Conservation (phyloP, 2,797 vertebrate genomes). For the Lithobates pipiens region DNA sequence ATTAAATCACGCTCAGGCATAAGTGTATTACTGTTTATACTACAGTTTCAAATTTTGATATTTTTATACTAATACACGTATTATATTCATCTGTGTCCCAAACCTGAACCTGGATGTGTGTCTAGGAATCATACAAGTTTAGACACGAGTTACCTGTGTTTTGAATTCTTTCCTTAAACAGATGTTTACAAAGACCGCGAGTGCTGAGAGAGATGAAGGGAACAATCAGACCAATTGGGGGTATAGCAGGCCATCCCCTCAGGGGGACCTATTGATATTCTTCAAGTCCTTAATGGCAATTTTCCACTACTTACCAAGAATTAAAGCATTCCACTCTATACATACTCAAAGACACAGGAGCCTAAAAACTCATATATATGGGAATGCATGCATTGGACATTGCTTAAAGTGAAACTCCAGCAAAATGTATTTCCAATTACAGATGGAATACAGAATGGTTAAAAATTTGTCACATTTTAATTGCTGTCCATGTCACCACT, state of each 20-base stretch:
- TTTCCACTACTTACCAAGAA: not conserved
- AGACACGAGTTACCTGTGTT: constrained; percentile 46
- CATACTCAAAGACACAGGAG: not conserved
- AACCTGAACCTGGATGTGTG: constrained; percentile 42
- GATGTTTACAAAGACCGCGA: constrained; percentile 39
- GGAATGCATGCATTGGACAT: too few species aligned
- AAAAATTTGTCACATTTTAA: too few species aligned
- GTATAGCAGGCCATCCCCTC: constrained; percentile 11
- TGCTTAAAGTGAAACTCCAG: too few species aligned
- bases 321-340: not conserved
- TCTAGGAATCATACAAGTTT: constrained; percentile 40
- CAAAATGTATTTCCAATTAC: too few species aligned
- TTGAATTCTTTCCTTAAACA: constrained; percentile 28
- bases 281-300: not conserved
- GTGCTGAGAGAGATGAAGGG: constrained; percentile 7
- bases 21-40: not conserved
- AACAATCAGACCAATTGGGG: constrained; percentile 26
- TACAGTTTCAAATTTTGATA: not conserved
- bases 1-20: not conserved
- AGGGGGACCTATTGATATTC: constrained; percentile 12
- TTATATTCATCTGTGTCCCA: constrained; percentile 31
- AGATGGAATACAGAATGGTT: too few species aligned
- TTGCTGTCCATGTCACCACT: too few species aligned
- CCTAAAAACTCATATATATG: not conserved
- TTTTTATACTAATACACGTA: constrained; percentile 6